phyloP scores from a whole-genome alignment of 2,113 vertebrate species.

The Osmerus eperlanus region DNA sequence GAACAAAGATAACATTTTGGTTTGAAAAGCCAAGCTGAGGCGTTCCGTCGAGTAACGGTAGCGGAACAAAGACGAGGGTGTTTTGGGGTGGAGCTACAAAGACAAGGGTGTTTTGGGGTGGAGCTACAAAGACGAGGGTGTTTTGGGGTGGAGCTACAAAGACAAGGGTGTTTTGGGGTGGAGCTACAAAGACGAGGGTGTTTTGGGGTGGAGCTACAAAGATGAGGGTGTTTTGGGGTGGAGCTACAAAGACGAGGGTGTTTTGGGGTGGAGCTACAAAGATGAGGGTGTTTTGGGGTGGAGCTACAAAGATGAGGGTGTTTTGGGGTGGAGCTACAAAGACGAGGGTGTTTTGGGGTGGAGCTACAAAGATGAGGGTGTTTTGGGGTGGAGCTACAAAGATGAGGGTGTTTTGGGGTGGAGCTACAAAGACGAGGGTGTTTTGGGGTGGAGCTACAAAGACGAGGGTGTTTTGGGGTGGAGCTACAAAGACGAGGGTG shows the following conservation, averaged over 20 bases:
- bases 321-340: slow-evolving; percentile 31
- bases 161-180: too few relatives aligned
- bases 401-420: not conserved
- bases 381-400: slow-evolving; percentile 31
- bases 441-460: slow-evolving; percentile 31
- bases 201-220: slow-evolving; percentile 31
- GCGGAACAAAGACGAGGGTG: too few relatives aligned
- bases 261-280: slow-evolving; percentile 31
- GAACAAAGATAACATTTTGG: too few relatives aligned
- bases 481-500: slow-evolving; percentile 27
- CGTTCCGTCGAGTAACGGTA: too few relatives aligned
- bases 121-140: too few relatives aligned
- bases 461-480: not conserved
- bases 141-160: too few relatives aligned
- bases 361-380: slow-evolving; percentile 25
- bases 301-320: slow-evolving; percentile 25
- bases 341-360: not conserved
- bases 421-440: slow-evolving; percentile 25
- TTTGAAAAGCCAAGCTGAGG: too few relatives aligned
- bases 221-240: not conserved
- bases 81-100: too few relatives aligned
- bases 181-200: not conserved
- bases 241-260: slow-evolving; percentile 25
- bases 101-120: too few relatives aligned
- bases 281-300: not conserved